phyloP scores from a whole-genome alignment of 2,797 vertebrate genomes.

The Perodicticus potto region DNA sequence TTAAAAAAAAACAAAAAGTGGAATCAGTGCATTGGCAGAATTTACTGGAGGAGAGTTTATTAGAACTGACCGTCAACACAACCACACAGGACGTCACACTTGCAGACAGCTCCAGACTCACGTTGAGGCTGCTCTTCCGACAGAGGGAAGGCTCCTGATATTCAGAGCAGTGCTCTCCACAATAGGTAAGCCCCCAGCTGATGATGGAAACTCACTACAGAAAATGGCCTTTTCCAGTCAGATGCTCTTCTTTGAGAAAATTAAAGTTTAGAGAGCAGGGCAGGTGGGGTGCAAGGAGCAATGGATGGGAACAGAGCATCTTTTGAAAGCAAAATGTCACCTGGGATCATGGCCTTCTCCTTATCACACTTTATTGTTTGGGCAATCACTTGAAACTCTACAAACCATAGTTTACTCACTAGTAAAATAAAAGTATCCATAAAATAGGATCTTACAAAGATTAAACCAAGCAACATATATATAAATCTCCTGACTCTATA shows the following conservation, averaged over 20 bases:
- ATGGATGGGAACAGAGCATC: background rate
- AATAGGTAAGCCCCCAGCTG: background rate
- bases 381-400: background rate
- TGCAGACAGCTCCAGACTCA: background rate
- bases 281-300: background rate
- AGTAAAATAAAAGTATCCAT: background rate
- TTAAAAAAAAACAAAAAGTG: background rate
- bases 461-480: background rate
- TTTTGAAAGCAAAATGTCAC: background rate
- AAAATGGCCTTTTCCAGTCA: constrained; percentile 20
- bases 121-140: background rate
- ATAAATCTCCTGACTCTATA: background rate
- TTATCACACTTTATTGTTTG: background rate
- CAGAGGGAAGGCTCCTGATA: background rate
- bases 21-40: background rate
- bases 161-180: background rate
- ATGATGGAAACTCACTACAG: background rate
- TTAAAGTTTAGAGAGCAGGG: constrained; percentile 17
- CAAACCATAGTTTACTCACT: background rate
- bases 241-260: constrained; percentile 2
- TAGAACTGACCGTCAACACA: background rate
- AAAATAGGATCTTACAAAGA: background rate
- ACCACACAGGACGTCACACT: background rate
- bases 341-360: background rate
- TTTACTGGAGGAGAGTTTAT: constrained; percentile 37